These are phyloP conservation scores for Chydorus sphaericus DNA, from an alignment of 2,888 invertebrate species.

Conservation along the genomic window DNA sequence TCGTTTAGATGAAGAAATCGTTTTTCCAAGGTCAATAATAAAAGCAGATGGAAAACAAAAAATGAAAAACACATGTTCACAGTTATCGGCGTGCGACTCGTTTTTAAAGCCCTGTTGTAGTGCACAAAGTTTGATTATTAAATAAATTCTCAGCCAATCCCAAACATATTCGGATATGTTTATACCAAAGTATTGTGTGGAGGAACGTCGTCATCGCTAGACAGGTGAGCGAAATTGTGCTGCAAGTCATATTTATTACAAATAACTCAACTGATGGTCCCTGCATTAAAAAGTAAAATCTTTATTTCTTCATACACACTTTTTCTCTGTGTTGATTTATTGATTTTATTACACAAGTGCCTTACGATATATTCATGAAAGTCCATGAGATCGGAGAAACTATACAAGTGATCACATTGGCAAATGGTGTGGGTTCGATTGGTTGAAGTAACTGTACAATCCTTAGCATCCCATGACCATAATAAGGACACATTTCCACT, in stretches of 20 bases:
- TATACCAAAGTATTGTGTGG: no score
- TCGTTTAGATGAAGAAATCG: constrained; percentile 17
- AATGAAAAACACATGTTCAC: constrained; percentile 37
- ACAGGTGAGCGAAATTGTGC: no score
- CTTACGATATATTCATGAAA: constrained; percentile 24
- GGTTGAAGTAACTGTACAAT: constrained; percentile 23
- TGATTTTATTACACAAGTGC: no score
- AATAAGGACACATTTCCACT: background rate
- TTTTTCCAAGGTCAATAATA: constrained; percentile 25
- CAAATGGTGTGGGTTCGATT: constrained; percentile 28
- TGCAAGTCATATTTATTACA: no score
- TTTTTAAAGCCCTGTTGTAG: constrained; percentile 9
- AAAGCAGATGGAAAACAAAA: constrained; percentile 34
- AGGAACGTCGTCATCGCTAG: no score
- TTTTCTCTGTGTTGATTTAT: no score
- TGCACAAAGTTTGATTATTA: no score
- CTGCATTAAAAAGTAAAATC: no score
- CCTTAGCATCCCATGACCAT: constrained; percentile 21
- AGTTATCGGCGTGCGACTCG: constrained; percentile 37
- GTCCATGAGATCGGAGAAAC: constrained; percentile 31
- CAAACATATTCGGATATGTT: no score
- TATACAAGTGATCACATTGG: constrained; percentile 29
- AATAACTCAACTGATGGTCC: no score
- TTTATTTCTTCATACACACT: no score
- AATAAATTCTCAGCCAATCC: no score